Base-by-base conservation (phyloP, 2,888 invertebrate genomes). In the Pammene fasciana region DNA sequence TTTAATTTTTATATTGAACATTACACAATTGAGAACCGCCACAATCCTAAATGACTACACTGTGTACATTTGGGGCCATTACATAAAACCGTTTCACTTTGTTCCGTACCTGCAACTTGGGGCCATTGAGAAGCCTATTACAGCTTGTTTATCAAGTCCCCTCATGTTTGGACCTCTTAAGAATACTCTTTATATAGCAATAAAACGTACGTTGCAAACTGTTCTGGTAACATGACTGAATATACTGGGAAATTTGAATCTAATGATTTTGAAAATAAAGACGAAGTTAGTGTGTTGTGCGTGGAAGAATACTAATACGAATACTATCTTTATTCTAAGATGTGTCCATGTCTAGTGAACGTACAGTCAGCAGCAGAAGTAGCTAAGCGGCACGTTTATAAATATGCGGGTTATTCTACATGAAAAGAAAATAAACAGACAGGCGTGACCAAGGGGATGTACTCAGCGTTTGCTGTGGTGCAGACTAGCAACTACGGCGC, bases 101-200 rank as follows among this genome's bases (percentile, higher is more conserved):
- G 41, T 60, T 34, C 48, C 48, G 48, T 41, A 67, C 41, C 61
- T 55, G 55, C 55, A 38, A 56, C 61, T 41, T 18, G 34, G 50
- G 67, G 11, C 67, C 54, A 61, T 56, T 62, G 61, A 41, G 61
- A 46, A 18, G 34, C 26, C 38, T 26, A 48, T 67, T 61, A 54
- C 46, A 52, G 46, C 38, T 13, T 67, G 55, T 61, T 67, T 48
- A 48, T 34, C 38, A 46, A 26, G 61, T 55, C 46, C 18, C 9
- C 38, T 26, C 50, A n/a, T 50, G 41, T 50, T 41, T 18, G 13
- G 16, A 10, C 48, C 38, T 55, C 61, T 38, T 67, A 48, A 48
- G 36, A 57, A 57, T 13, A 50, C 46, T 38, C 16, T 65, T 46
- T 16, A 13, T 50, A 52, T 6, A 11, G 34, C 10, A 16, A 45